Evolutionary conservation across 2,888 invertebrate genomes (phyloP).

Genomic region (Disparrhopalites patrizii): DNA sequence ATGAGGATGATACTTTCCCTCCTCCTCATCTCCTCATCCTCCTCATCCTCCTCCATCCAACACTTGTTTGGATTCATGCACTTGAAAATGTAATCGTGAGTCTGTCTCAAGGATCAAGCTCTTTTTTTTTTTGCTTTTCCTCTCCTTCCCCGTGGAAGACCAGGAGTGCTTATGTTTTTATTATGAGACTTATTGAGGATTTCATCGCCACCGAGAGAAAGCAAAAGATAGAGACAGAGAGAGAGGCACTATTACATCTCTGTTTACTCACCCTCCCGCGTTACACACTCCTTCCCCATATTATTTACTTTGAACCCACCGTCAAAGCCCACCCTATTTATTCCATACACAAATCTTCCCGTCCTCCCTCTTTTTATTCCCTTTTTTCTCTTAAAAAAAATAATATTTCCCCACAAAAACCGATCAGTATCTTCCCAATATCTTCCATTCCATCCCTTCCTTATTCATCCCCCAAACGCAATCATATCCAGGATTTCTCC

Average conservation of each 20-base stretch:
- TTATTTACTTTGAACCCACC: background rate
- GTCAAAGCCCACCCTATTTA: background rate
- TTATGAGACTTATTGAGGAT: constrained; percentile 47
- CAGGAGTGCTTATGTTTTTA: constrained; percentile 46
- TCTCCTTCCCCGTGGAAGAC: constrained; percentile 15
- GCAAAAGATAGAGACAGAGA: constrained; percentile 3
- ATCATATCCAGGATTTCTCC: background rate
- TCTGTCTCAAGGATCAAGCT: constrained; percentile 24
- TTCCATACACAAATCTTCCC: background rate
- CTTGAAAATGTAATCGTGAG: constrained; percentile 23
- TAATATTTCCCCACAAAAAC: too few relatives aligned
- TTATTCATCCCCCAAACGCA: background rate
- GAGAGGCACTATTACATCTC: constrained; percentile 39
- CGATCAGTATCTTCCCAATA: too few relatives aligned
- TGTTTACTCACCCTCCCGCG: constrained; percentile 34
- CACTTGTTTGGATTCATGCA: constrained; percentile 21
- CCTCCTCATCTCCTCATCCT: background rate
- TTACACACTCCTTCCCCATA: too few relatives aligned
- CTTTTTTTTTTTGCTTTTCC: too few relatives aligned
- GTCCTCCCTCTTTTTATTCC: background rate
- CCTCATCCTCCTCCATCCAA: background rate
- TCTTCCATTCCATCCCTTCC: background rate
- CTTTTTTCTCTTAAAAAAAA: background rate
- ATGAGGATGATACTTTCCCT: too few relatives aligned
- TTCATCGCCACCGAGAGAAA: too few relatives aligned